Evolutionary conservation across 2,888 invertebrate genomes (phyloP).

Genomic region (Pilophorus perplexus): DNA sequence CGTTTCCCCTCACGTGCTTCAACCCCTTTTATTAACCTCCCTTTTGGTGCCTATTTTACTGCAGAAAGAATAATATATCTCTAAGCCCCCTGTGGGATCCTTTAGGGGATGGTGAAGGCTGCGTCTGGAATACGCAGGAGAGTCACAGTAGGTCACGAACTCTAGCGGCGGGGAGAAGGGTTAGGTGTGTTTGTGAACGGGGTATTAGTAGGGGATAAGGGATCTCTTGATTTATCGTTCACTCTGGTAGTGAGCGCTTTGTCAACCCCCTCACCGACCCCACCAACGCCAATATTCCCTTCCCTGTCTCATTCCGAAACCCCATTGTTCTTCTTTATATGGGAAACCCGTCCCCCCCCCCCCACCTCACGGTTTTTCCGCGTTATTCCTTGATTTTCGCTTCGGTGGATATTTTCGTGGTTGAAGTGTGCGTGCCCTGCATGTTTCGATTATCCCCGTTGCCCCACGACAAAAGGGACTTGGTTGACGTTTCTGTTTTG

Average conservation of each 20-base stretch:
- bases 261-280: slow-evolving; percentile 8
- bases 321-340: slow-evolving; percentile 32
- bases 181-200: slow-evolving; percentile 17
- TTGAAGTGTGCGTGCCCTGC: not conserved
- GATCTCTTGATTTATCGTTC: slow-evolving; percentile 28
- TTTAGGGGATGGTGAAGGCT: not conserved
- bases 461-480: too few relatives aligned
- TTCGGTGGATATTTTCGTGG: not conserved
- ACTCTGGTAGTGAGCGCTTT: slow-evolving; percentile 18
- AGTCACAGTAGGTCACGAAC: not conserved
- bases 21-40: not conserved
- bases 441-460: not conserved
- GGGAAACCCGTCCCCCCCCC: slow-evolving; percentile 3
- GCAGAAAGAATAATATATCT: not conserved
- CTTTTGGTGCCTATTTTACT: not conserved
- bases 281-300: not conserved
- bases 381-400: slow-evolving; percentile 22
- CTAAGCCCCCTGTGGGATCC: not conserved
- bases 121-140: not conserved
- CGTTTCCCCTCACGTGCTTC: not conserved
- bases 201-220: slow-evolving; percentile 20
- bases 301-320: slow-evolving; percentile 10
- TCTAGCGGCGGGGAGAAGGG: too few relatives aligned
- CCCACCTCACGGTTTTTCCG: not conserved
- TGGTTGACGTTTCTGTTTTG: too few relatives aligned